Evolutionary conservation across 2,888 invertebrate species (phyloP).

Genomic region (Eupithecia dodoneata): DNA sequence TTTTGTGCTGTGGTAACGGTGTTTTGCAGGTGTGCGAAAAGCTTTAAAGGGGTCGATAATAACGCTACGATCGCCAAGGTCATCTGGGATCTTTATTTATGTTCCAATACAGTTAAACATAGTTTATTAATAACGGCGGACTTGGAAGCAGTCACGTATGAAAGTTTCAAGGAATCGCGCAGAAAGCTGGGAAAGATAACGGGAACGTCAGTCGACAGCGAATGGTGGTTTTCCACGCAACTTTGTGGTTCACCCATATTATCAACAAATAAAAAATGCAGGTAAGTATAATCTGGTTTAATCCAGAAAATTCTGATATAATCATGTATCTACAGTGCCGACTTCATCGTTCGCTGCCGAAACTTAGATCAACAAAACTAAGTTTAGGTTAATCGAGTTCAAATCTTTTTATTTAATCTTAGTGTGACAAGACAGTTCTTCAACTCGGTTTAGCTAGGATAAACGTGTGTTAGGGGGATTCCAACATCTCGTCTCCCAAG

Average conservation of each 20-base stretch:
- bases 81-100: background rate
- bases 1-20: too few species aligned
- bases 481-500: too few species aligned
- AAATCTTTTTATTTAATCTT: too few species aligned
- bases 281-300: background rate
- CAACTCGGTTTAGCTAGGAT: too few species aligned
- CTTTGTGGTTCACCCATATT: conserved; percentile 17
- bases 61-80: background rate
- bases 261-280: conserved; percentile 6
- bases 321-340: too few species aligned
- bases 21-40: too few species aligned
- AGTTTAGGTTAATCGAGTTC: too few species aligned
- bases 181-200: conserved; percentile 51
- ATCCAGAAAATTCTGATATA: background rate
- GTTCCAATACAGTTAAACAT: background rate
- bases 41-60: background rate
- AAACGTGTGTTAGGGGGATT: too few species aligned
- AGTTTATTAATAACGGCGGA: conserved; percentile 30
- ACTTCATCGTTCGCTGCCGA: too few species aligned
- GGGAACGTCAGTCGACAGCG: conserved; percentile 45
- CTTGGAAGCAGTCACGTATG: conserved; percentile 58
- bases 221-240: conserved; percentile 42
- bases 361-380: too few species aligned
- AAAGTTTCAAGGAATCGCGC: conserved; percentile 53
- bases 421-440: too few species aligned